Percentiles rank a stretch among this genome's conserved stretches.
phyloP scores from a whole-genome alignment of 2,888 invertebrate genomes.

The Xanthia icteritia region DNA sequence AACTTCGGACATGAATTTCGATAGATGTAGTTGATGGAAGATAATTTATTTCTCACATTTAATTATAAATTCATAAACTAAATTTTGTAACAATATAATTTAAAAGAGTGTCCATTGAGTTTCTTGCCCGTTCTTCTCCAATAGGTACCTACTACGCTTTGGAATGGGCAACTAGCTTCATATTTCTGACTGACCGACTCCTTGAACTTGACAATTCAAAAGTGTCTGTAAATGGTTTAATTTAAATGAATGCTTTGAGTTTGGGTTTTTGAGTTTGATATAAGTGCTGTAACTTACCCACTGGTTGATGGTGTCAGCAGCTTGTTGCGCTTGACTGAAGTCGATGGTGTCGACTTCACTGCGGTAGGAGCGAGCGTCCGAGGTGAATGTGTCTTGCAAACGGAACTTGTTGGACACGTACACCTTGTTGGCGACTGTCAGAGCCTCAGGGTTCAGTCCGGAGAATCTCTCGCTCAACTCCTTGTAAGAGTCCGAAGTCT shows the following conservation, averaged over 20 bases:
- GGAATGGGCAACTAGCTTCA: no score
- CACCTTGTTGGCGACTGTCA: slow-evolving; percentile 76
- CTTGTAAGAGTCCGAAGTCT: slow-evolving; percentile 69
- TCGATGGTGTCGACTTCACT: slow-evolving; percentile 72
- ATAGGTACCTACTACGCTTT: no score
- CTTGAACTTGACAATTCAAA: no score
- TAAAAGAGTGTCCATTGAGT: no score
- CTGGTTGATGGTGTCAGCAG: slow-evolving; percentile 69
- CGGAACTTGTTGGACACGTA: slow-evolving; percentile 67
- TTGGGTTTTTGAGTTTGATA: no score
- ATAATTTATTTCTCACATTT: no score
- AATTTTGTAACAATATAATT: no score
- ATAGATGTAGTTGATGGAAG: not conserved
- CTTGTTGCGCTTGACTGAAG: slow-evolving; percentile 64
- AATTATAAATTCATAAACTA: no score
- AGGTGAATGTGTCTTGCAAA: slow-evolving; percentile 66
- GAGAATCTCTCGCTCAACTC: slow-evolving; percentile 67
- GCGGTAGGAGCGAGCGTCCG: slow-evolving; percentile 63
- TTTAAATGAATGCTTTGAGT: no score
- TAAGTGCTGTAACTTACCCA: slow-evolving; percentile 49
- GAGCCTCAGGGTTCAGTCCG: slow-evolving; percentile 68
- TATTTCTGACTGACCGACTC: no score
- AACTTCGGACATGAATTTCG: not conserved
- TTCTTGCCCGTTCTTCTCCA: no score
- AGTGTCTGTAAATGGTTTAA: no score